Conservation (phyloP, 2,888 invertebrate species). For the Chrysodeixis includens region DNA sequence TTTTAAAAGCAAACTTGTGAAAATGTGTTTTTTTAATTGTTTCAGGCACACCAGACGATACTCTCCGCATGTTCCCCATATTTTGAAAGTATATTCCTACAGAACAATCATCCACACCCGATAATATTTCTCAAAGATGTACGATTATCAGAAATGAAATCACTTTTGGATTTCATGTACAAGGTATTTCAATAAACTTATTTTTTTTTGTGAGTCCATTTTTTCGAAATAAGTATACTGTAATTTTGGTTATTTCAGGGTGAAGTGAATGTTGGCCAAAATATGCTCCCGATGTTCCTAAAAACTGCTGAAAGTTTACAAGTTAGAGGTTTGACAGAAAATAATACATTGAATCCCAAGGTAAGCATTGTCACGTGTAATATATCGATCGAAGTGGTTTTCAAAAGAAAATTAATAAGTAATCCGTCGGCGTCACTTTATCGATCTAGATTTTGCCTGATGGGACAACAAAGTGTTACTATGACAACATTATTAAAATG, state of each 20-base stretch:
- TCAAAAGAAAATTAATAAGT: not conserved
- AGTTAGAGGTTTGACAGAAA: slow-evolving; percentile 96
- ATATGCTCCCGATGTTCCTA: slow-evolving; percentile 96
- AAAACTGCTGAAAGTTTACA: slow-evolving; percentile 97
- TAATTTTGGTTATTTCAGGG: slow-evolving; percentile 81
- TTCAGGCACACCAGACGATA: slow-evolving; percentile 97
- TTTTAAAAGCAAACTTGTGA: slow-evolving; percentile 55
- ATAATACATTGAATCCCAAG: slow-evolving; percentile 91
- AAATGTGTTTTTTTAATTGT: slow-evolving; percentile 68
- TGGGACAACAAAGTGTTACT: not conserved
- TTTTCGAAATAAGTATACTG: slow-evolving; percentile 13
- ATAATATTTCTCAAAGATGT: slow-evolving; percentile 98
- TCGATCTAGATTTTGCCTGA: slow-evolving; percentile 1
- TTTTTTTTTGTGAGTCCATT: not conserved
- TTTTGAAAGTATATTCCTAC: slow-evolving; percentile 97
- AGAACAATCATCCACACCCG: slow-evolving; percentile 96
- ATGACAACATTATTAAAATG: slow-evolving; percentile 3
- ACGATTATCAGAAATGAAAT: slow-evolving; percentile 96
- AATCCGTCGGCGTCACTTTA: slow-evolving; percentile 1
- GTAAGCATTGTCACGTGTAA: slow-evolving; percentile 64
- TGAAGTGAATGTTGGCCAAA: slow-evolving; percentile 97
- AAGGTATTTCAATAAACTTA: slow-evolving; percentile 87
- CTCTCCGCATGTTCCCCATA: slow-evolving; percentile 98
- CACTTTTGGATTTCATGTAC: slow-evolving; percentile 97
- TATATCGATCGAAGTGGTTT: not conserved